Evolutionary conservation across 2,113 vertebrate species (phyloP).

Genomic region (Motacilla tschutschensis): DNA sequence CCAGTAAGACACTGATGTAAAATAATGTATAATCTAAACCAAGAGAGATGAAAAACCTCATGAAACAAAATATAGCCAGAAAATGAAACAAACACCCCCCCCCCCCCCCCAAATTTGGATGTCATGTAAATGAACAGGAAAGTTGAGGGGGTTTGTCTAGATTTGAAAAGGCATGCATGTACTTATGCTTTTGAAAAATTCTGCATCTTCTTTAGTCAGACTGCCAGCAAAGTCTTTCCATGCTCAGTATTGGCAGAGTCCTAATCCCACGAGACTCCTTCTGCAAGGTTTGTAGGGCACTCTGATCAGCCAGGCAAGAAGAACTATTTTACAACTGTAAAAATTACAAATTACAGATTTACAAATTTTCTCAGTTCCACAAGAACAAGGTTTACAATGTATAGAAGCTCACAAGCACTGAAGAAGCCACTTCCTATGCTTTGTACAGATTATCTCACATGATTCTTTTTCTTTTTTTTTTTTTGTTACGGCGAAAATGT

Average conservation of each 20-base stretch:
- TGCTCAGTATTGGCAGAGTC: neutral
- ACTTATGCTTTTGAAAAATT: neutral
- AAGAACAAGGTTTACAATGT: neutral
- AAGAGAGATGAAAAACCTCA: neutral
- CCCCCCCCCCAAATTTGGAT: accelerated
- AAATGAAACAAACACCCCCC: accelerated
- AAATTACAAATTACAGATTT: neutral
- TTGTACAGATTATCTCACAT: accelerated
- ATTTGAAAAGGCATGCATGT: neutral
- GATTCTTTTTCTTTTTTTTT: neutral
- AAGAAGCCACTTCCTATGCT: neutral
- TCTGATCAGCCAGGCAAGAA: neutral
- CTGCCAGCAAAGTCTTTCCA: neutral
- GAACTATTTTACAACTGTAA: neutral
- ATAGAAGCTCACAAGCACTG: neutral
- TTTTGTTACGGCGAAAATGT: neutral
- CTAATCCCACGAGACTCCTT: neutral
- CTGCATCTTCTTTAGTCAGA: neutral
- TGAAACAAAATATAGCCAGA: neutral
- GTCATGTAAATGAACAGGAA: neutral
- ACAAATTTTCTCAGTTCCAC: neutral
- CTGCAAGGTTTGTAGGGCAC: neutral
- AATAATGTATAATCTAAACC: neutral
- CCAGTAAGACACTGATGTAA: neutral
- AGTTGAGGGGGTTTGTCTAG: neutral